Evolutionary conservation across 2,797 vertebrate species (phyloP).

Genomic region (Syncerus caffer): DNA sequence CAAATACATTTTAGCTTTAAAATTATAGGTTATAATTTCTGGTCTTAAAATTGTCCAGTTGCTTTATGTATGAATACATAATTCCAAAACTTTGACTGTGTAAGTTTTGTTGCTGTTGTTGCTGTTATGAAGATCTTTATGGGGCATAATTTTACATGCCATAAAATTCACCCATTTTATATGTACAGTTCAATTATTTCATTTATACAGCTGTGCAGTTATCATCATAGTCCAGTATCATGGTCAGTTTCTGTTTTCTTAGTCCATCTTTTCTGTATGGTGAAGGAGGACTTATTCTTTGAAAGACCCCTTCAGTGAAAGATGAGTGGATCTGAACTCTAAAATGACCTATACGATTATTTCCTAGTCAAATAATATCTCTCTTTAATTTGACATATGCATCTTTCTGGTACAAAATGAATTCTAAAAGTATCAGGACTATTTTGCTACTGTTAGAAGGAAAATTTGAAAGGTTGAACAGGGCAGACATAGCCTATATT

Average conservation of each 20-base stretch:
- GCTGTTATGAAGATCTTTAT: conserved; percentile 46
- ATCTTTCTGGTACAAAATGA: background rate
- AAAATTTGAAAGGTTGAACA: background rate
- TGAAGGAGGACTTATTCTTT: background rate
- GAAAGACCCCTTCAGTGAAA: background rate
- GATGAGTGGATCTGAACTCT: background rate
- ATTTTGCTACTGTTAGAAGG: background rate
- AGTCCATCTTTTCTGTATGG: background rate
- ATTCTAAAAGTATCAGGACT: background rate
- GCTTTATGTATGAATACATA: background rate
- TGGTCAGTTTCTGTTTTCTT: background rate
- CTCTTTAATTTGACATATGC: background rate
- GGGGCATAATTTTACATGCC: conserved; percentile 1
- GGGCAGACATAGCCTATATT: background rate
- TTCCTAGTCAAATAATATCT: background rate
- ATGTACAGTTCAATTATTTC: background rate
- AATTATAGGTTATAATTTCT: background rate
- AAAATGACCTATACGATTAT: background rate
- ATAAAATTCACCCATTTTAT: conserved; percentile 4
- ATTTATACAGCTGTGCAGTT: background rate
- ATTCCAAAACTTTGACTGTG: background rate
- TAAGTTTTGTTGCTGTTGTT: background rate
- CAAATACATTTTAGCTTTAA: background rate
- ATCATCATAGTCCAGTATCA: background rate
- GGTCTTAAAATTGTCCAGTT: background rate